phyloP scores from a whole-genome alignment of 2,797 vertebrate genomes.

The Takifugu rubripes region DNA sequence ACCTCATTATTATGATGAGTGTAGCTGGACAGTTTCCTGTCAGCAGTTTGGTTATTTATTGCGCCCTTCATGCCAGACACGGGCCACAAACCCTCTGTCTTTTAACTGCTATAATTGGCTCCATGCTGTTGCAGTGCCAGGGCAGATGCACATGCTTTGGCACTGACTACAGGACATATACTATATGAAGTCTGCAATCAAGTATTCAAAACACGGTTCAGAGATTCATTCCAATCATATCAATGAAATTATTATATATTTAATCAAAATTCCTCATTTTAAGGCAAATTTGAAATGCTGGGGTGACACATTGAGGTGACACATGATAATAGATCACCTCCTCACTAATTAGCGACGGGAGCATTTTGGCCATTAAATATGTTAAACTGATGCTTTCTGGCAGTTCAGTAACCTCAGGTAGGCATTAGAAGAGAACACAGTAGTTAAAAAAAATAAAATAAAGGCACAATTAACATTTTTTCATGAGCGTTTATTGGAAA shows the following conservation, averaged over 20 bases:
- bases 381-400: slow-evolving; percentile 39
- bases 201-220: neutral
- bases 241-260: neutral
- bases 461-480: neutral
- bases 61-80: slow-evolving; percentile 65
- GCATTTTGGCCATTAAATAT: slow-evolving; percentile 24
- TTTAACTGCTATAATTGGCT: slow-evolving; percentile 81
- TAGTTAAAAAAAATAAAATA: neutral
- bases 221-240: too few relatives aligned
- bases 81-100: slow-evolving; percentile 76
- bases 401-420: slow-evolving; percentile 9
- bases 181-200: slow-evolving; percentile 5
- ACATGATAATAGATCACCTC: slow-evolving; percentile 40
- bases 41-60: slow-evolving; percentile 80
- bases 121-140: slow-evolving; percentile 73
- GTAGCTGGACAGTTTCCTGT: slow-evolving; percentile 75
- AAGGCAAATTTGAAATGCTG: neutral
- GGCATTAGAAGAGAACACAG: too few relatives aligned
- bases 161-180: slow-evolving; percentile 33
- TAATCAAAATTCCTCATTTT: neutral
- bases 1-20: slow-evolving; percentile 81
- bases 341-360: slow-evolving; percentile 7
- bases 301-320: slow-evolving; percentile 19
- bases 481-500: slow-evolving; percentile 11
- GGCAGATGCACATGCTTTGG: slow-evolving; percentile 71